Evolutionary conservation across 2,888 invertebrate genomes (phyloP), one percentile per base, ranked within the genome.

Genomic region (Catonia carolina): DNA sequence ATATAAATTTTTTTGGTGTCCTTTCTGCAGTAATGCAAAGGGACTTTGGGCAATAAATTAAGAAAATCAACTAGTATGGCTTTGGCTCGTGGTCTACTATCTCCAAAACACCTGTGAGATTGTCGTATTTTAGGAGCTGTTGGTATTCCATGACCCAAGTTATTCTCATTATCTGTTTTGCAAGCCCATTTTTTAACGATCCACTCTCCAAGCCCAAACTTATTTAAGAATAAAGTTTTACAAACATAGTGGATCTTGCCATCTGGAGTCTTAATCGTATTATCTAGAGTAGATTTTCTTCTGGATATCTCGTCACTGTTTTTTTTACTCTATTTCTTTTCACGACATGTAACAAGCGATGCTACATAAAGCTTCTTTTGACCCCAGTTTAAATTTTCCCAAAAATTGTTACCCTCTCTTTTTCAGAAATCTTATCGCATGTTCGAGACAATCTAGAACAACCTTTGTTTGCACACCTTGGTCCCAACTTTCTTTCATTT

Each of bases 341-440:
- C 15, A 14, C 15, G 14, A 37, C 47, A 47, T 47, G 18, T 54
- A 10, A 15, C 36, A 23, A 54, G 27, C n/a, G 54, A 54, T 17
- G 35, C 45, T 18, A 54, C 39, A 18, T 54, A 54, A 18, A 54
- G 8, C 20, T 47, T 53, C 45, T 54, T 54, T 23, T 52, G 52
- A 10, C 33, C 47, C 54, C 45, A 47, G 14, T 5, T 10, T n/a
- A 54, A 10, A 23, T 15, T 54, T 15, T 45, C 35, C 54, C 54
- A 54, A 42, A 54, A 54, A 12, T 33, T 3, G 14, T 42, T 54
- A 33, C 2, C 22, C 53, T 10, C 27, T n/a, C 15, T 18, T 18
- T 31, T 41, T 53, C 27, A 18, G 33, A 18, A 42, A 53, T 53
- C 14, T 10, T 53, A 31, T 53, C 35, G 27, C 53, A 53, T 23